phyloP scores from a whole-genome alignment of 2,113 vertebrate genomes.

The Lipotes vexillifer region DNA sequence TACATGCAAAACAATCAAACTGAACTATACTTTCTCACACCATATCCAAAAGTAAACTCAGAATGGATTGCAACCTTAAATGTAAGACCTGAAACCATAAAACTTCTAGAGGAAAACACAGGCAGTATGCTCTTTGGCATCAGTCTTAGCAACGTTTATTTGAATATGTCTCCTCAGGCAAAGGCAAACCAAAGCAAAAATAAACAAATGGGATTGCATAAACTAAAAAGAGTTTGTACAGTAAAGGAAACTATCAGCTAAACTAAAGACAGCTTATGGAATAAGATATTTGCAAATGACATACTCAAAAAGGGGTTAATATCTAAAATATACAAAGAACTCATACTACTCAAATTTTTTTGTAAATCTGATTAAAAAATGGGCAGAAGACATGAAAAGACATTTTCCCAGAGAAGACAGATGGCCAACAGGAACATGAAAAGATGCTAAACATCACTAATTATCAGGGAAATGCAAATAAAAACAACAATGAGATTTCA shows the following conservation, averaged over 20 bases:
- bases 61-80: not conserved
- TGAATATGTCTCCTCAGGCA: not conserved
- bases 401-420: not conserved
- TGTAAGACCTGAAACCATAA: not conserved
- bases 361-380: not conserved
- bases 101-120: not conserved
- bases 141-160: not conserved
- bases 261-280: not conserved
- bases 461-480: not conserved
- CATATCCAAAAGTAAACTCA: not conserved
- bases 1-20: not conserved
- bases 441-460: not conserved
- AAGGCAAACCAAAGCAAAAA: not conserved
- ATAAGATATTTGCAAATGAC: not conserved
- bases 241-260: not conserved
- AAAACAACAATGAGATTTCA: not conserved
- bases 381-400: not conserved
- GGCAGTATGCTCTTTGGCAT: not conserved
- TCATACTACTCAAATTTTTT: not conserved
- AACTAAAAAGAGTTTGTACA: not conserved
- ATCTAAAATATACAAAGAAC: not conserved
- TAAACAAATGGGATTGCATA: not conserved
- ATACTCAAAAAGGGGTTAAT: not conserved
- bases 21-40: not conserved
- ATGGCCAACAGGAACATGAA: not conserved